Evolutionary conservation across 2,888 invertebrate species (phyloP), one percentile per base, ranked within the genome.

Genomic region (Drosophila anomalata): DNA sequence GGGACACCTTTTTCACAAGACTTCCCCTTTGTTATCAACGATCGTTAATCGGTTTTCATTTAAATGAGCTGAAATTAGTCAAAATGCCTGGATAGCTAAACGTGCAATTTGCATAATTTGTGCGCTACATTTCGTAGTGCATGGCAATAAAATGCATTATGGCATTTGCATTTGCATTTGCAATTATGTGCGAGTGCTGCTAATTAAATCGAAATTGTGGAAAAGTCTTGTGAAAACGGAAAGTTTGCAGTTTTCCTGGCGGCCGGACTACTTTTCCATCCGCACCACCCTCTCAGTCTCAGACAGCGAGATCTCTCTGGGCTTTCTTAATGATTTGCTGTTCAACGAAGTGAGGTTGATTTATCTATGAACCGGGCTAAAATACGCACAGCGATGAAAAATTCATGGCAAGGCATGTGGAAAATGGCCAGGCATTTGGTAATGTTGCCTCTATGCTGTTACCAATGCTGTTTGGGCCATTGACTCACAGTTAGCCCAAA

Each of bases 131-230:
- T 73, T 68, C 55, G 75, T 69, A 68, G 74, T 60, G 57, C 75
- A 85, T 75, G 75, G 67, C 80, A 78, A 78, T 86, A 63, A 76
- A 78, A 55, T 77, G 77, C 71, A 77, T 55, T 61, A 71, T 66
- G 66, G 68, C 65, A 69, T 67, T 77, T 29, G 29, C 29, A 29
- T 26, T 26, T 26, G 26, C 26, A 26, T 58, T 36, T 36, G 67
- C 69, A 67, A 78, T 80, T 69, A 79, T 77, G 79, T 79, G 77
- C 63, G 77, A 79, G 62, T 65, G 63, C 14, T 24, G 61, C 62
- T 44, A 62, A 63, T 60, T 66, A 66, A 65, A 73, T 54, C 72
- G 68, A 69, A 83, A 83, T 76, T 78, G 78, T 68, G 63, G 63
- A 65, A 65, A 61, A 48, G 46, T 50, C 65, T 63, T 76, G 81